These are phyloP conservation scores for Tribolium madens DNA, from an alignment of 1,140 invertebrate species.

Conservation along the genomic window DNA sequence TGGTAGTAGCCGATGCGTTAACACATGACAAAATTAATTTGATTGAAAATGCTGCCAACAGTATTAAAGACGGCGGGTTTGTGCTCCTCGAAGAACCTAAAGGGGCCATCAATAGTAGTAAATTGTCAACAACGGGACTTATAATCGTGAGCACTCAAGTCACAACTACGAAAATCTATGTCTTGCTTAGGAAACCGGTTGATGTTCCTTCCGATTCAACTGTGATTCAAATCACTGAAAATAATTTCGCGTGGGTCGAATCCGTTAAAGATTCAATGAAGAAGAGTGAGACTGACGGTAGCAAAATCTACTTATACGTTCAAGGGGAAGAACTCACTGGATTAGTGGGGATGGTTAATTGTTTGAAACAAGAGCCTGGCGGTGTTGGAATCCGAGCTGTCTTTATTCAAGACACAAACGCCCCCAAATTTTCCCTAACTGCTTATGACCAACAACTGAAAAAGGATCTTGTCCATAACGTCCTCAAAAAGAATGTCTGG, in stretches of 20 bases:
- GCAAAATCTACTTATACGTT: slow-evolving; percentile 79
- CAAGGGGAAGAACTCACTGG: slow-evolving; percentile 79
- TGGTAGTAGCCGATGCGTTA: slow-evolving; percentile 74
- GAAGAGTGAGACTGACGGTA: slow-evolving; percentile 69
- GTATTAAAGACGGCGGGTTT: slow-evolving; percentile 80
- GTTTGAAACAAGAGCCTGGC: slow-evolving; percentile 86
- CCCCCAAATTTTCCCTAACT: slow-evolving; percentile 73
- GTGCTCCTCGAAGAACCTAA: slow-evolving; percentile 80
- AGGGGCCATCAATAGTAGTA: slow-evolving; percentile 68
- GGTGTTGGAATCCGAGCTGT: slow-evolving; percentile 79
- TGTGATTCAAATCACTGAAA: slow-evolving; percentile 74
- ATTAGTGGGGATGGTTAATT: slow-evolving; percentile 89
- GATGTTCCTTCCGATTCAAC: slow-evolving; percentile 65
- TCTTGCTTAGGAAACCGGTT: slow-evolving; percentile 71
- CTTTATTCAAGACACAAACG: slow-evolving; percentile 76
- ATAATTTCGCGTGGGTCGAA: slow-evolving; percentile 85
- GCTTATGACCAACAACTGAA: slow-evolving; percentile 75
- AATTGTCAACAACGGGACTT: slow-evolving; percentile 66
- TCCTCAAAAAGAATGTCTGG: slow-evolving; percentile 83
- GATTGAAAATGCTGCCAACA: slow-evolving; percentile 72
- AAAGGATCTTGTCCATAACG: slow-evolving; percentile 87
- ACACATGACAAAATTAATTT: slow-evolving; percentile 67
- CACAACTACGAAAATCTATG: slow-evolving; percentile 70
- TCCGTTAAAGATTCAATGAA: slow-evolving; percentile 78
- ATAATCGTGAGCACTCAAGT: slow-evolving; percentile 69